Evolutionary conservation across 2,113 vertebrate species (phyloP).

Genomic region (Pandion haliaetus): DNA sequence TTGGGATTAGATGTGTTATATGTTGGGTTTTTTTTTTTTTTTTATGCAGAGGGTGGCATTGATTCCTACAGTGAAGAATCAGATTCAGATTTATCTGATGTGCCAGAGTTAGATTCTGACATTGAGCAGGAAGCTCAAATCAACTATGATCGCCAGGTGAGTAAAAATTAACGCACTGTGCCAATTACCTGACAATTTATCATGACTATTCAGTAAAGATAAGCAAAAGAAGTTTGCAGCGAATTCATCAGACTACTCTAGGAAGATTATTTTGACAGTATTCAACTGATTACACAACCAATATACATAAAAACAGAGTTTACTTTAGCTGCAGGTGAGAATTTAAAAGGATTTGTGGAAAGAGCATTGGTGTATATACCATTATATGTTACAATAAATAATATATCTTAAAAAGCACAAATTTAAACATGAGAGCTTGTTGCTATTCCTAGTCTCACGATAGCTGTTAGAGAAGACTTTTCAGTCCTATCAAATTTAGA

Average conservation of each 20-base stretch:
- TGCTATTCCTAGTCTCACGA: background rate
- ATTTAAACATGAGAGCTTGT: background rate
- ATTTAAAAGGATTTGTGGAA: background rate
- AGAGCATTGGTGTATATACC: background rate
- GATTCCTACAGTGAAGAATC: slow-evolving; percentile 97
- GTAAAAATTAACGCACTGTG: background rate
- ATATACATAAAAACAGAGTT: background rate
- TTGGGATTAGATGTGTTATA: background rate
- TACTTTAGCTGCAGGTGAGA: background rate
- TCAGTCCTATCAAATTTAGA: background rate
- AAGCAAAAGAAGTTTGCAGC: background rate
- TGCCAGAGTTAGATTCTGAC: slow-evolving; percentile 95
- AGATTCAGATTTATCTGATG: slow-evolving; percentile 92
- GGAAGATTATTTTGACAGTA: background rate
- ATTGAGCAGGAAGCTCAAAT: slow-evolving; percentile 98
- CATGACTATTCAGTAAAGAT: background rate
- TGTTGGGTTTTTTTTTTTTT: background rate
- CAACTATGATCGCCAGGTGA: slow-evolving; percentile 94
- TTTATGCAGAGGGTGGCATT: slow-evolving; percentile 81
- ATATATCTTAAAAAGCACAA: background rate
- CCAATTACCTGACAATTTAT: background rate
- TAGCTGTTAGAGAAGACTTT: background rate
- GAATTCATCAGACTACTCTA: background rate
- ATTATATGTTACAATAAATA: background rate
- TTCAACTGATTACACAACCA: background rate